Evolutionary conservation across 1,140 invertebrate species (phyloP).

Genomic region (Drosophila punjabiensis): DNA sequence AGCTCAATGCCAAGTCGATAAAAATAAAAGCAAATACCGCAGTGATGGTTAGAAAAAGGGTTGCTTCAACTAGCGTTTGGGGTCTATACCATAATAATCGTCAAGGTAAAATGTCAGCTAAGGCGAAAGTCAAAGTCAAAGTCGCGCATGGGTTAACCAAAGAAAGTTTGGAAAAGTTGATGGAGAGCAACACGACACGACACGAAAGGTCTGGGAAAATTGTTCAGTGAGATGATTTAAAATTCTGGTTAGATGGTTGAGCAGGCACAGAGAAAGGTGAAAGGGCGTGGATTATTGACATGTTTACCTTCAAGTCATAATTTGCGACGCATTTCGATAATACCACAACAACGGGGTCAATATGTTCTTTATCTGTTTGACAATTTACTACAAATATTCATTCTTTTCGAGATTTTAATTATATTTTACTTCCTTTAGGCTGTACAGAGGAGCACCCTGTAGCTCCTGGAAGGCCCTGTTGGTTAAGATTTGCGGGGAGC

Average conservation of each 20-base stretch:
- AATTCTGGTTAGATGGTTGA: conserved; percentile 19
- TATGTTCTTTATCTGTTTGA: background rate
- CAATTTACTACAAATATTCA: background rate
- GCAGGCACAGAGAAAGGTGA: background rate
- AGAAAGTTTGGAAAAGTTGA: conserved; percentile 17
- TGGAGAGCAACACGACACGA: conserved; percentile 9
- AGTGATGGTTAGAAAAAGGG: conserved; percentile 7
- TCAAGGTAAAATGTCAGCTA: conserved; percentile 22
- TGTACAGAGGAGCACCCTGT: background rate
- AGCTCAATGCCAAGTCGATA: conserved; percentile 58
- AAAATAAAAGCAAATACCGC: conserved; percentile 37
- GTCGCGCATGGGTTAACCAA: conserved; percentile 26
- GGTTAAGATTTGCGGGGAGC: background rate
- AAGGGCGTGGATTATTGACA: conserved; percentile 12
- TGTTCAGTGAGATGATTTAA: conserved; percentile 10
- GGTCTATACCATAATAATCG: conserved; percentile 7
- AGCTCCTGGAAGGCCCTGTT: background rate
- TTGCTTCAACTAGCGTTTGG: background rate
- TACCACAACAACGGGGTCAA: background rate
- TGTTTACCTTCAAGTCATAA: conserved; percentile 13
- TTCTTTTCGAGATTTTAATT: background rate
- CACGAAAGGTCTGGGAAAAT: conserved; percentile 8
- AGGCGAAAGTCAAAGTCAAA: conserved; percentile 27
- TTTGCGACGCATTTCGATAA: conserved; percentile 14
- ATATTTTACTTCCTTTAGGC: background rate